Base-by-base conservation (phyloP, 2,113 vertebrate genomes). In the Calypte anna region DNA sequence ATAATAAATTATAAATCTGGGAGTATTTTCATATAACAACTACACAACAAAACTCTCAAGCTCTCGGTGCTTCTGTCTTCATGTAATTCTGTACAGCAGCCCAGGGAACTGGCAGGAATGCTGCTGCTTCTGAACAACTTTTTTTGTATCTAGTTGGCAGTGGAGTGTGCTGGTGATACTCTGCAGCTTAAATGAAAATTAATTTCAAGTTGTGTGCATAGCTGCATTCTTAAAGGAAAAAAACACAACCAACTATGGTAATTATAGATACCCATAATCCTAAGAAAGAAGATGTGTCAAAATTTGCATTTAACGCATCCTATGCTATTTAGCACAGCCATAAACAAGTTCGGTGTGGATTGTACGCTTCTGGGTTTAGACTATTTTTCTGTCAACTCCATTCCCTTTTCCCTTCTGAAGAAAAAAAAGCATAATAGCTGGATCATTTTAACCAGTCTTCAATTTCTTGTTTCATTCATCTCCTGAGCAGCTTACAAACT, bases 11-110 rank as follows among this genome's bases (percentile, higher is more conserved):
- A 28, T 3, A 44, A 36, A 25, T 18, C 19, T 22, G 16, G 43
- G 7, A 22, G 31, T 6, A 6, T n/a, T 50, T 72, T 48, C 86
- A 12, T 36, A 25, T 27, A 76, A 36, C 20, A 8, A 3, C 28
- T 23, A 12, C 20, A 27, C 24, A 66, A 22, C 31, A 33, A 24
- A 27, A 23, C 24, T 44, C 30, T 5, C 3, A 13, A 15, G 9
- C 13, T 76, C 43, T 27, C 1, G 0, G 25, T 3, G 5, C 31
- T n/a, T 51, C 48, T 53, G 24, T 33, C 24, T 36, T 25, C 5
- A 0, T 4, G 12, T 9, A 18, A 21, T 27, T 33, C 33, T 2
- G 2, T 10, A 3, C 2, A 24, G 57, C 21, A 5, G 24, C 40
- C 14, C 6, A 2, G 8, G 8, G 23, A 19, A 15, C 12, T 7